Conservation (phyloP, 2,113 vertebrate species). For the Talpa occidentalis region DNA sequence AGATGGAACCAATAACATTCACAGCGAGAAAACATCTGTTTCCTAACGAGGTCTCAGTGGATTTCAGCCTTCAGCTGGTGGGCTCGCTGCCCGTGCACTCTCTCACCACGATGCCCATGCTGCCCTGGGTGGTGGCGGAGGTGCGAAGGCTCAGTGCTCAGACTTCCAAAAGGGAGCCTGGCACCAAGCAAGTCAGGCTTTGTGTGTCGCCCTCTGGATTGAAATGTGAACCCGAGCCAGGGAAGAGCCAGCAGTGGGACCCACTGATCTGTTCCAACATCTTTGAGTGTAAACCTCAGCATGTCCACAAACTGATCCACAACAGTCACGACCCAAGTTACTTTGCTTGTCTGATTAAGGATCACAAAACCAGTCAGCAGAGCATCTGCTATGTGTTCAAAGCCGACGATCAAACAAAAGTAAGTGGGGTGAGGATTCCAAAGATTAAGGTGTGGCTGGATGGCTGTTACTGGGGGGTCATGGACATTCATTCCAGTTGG, state of each 20-base stretch:
- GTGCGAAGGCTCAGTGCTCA: slow-evolving; percentile 85
- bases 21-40: slow-evolving; percentile 79
- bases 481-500: background rate
- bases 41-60: slow-evolving; percentile 77
- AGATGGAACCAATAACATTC: slow-evolving; percentile 88
- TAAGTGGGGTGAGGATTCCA: slow-evolving; percentile 82
- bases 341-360: slow-evolving; percentile 94
- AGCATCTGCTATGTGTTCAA: slow-evolving; percentile 95
- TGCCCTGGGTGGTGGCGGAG: slow-evolving; percentile 97
- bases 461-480: background rate
- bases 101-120: slow-evolving; percentile 95
- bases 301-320: slow-evolving; percentile 93
- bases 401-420: slow-evolving; percentile 93
- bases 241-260: slow-evolving; percentile 89
- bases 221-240: slow-evolving; percentile 87
- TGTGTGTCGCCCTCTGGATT: slow-evolving; percentile 88
- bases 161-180: slow-evolving; percentile 73
- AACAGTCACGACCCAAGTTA: slow-evolving; percentile 95
- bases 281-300: slow-evolving; percentile 93
- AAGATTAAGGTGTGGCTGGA: background rate
- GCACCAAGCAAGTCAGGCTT: slow-evolving; percentile 84
- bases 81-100: slow-evolving; percentile 92
- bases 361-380: slow-evolving; percentile 66
- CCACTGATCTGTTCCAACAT: slow-evolving; percentile 91
- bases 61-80: slow-evolving; percentile 90